These are phyloP conservation scores for Chrysemys picta DNA, from an alignment of 2,113 vertebrate species.

Conservation along the genomic window DNA sequence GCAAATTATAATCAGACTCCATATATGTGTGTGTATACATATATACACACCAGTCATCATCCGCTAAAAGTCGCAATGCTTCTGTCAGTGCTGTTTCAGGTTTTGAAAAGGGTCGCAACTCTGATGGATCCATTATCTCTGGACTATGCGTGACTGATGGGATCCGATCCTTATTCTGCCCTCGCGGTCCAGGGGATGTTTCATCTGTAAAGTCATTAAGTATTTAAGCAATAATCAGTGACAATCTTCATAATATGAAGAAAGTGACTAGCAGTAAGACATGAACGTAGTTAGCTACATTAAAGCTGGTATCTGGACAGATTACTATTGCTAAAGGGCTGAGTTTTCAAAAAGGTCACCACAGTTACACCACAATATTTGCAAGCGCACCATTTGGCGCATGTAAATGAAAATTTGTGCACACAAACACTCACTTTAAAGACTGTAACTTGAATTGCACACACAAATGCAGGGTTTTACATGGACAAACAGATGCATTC, in stretches of 20 bases:
- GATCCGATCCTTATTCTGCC: constrained; percentile 76
- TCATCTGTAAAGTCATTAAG: constrained; percentile 75
- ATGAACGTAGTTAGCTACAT: rapidly evolving
- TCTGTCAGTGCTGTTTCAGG: constrained; percentile 85
- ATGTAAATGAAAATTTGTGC: rapidly evolving
- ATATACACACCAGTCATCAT: constrained; percentile 88
- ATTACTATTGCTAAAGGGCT: not conserved
- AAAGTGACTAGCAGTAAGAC: not conserved
- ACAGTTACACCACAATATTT: not conserved
- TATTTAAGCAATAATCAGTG: not conserved
- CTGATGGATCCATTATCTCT: constrained; percentile 80
- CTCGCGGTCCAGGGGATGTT: constrained; percentile 55
- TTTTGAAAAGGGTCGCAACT: constrained; percentile 85
- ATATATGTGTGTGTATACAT: rapidly evolving
- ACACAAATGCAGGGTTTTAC: not conserved
- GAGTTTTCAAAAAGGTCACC: rapidly evolving
- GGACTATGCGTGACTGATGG: constrained; percentile 68
- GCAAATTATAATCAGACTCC: rapidly evolving
- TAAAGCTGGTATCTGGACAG: rapidly evolving
- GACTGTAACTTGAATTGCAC: not conserved
- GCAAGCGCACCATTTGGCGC: not conserved
- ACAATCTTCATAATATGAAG: not conserved
- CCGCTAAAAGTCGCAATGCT: constrained; percentile 84
- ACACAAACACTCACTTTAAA: not conserved
- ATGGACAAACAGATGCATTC: not conserved